Percentiles rank a stretch among this genome's conserved stretches.
phyloP scores from a whole-genome alignment of 64 coral and sea anemone genomes.

The Exaiptasia diaphana region DNA sequence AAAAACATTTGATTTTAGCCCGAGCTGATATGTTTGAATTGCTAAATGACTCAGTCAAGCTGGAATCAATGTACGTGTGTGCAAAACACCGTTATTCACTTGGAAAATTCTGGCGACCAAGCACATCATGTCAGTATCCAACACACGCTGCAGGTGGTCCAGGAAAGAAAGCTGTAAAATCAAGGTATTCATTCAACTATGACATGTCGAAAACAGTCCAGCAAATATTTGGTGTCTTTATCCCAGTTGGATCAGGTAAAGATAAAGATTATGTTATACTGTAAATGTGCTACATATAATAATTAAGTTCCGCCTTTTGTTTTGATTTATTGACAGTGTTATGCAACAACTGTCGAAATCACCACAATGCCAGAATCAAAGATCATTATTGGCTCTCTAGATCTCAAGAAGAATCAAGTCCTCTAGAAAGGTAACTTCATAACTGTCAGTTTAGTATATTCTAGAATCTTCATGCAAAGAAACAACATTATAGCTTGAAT shows the following conservation, averaged over 20 bases:
- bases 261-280: background rate
- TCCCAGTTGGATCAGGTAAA: slow-evolving; percentile 16
- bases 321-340: background rate
- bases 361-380: too few relatives aligned
- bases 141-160: background rate
- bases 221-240: background rate
- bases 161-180: background rate
- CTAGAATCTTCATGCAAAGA: too few relatives aligned
- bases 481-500: too few relatives aligned
- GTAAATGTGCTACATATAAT: background rate
- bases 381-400: too few relatives aligned
- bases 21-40: slow-evolving; percentile 25
- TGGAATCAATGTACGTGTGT: background rate
- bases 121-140: slow-evolving; percentile 32
- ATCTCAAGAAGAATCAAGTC: too few relatives aligned
- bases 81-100: slow-evolving; percentile 17
- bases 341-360: too few relatives aligned
- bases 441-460: too few relatives aligned
- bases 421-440: too few relatives aligned
- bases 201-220: background rate
- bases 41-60: background rate
- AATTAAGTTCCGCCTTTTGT: background rate
- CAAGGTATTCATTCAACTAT: slow-evolving; percentile 15
- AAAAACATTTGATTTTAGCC: slow-evolving; percentile 18
- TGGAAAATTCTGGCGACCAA: slow-evolving; percentile 21